Evolutionary conservation across 2,113 vertebrate genomes (phyloP).

Genomic region (Arothron firmamentum): DNA sequence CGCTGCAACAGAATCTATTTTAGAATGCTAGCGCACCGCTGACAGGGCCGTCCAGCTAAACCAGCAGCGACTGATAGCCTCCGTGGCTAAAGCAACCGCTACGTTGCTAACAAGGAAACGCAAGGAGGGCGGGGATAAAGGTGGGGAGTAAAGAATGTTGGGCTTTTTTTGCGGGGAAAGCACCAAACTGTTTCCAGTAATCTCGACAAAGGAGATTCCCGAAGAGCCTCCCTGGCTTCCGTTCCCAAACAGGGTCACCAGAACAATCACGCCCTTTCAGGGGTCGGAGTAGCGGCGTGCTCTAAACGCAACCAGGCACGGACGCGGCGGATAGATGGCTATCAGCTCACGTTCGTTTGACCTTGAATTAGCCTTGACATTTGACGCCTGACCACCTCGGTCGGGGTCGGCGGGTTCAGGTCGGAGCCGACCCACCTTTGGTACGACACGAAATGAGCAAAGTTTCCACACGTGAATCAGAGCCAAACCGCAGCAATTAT

Average conservation of each 20-base stretch:
- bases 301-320: constrained; percentile 45
- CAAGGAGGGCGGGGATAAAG: too few relatives aligned
- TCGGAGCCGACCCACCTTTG: not conserved
- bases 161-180: too few relatives aligned
- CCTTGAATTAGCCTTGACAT: constrained; percentile 67
- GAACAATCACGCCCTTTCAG: constrained; percentile 51
- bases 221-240: not conserved
- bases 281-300: not conserved
- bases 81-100: too few relatives aligned
- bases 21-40: too few relatives aligned
- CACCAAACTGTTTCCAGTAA: not conserved
- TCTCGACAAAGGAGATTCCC: not conserved
- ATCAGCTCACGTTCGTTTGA: constrained; percentile 64
- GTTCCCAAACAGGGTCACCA: constrained; percentile 17
- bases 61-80: too few relatives aligned
- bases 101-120: too few relatives aligned
- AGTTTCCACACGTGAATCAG: not conserved
- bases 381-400: constrained; percentile 46
- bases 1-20: too few relatives aligned
- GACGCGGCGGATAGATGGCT: constrained; percentile 53
- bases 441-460: not conserved
- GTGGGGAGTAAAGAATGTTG: too few relatives aligned
- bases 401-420: constrained; percentile 41
- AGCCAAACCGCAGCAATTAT: constrained; percentile 33
- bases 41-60: too few relatives aligned